Evolutionary conservation across 2,113 vertebrate genomes (phyloP), one percentile per base, ranked within the genome.

Genomic region (Amia ocellicauda): DNA sequence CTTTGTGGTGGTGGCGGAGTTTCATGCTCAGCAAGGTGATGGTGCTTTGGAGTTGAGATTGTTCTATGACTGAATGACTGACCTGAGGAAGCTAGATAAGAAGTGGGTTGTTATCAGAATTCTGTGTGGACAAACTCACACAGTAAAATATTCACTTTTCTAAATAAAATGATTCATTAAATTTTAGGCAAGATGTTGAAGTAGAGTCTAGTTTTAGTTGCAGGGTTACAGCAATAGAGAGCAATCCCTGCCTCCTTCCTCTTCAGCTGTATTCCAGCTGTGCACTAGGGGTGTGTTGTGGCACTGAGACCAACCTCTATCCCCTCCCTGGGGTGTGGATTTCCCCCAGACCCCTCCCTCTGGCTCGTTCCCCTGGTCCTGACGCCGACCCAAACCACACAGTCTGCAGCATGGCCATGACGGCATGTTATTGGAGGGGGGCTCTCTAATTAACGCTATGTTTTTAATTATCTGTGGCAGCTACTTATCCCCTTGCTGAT

Each of bases 391-490:
- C 70, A 79, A 71, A 83, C 74, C 76, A 45, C 74, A 78, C 40
- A 13, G 67, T 74, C 65, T 80, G 69, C 41, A 49, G 60, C 63
- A 63, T 52, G 66, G 52, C 47, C 22, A 20, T 26, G 54, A 29
- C 69, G 42, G 74, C 70, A 40, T 69, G 68, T 66, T 27, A 62
- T 50, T 29, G 22, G 31, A 41, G 31, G 60, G 40, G 49, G 61
- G 69, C 60, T 67, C 41, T 70, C 57, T 79, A 49, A 75, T 66
- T 66, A 62, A 60, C 61, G 40, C 68, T 26, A 55, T 77, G 57
- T 78, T 81, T 81, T 78, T 72, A 83, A 84, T 85, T 73, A 76
- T 70, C 64, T 60, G 64, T 70, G 65, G 63, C 57, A 60, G 70
- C 73, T 67, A 29, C 67, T 65, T 68, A 63, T 73, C 64, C 66